Conservation (phyloP, 53 echinoderm and acorn worm genomes). For the Stichopus horrens region DNA sequence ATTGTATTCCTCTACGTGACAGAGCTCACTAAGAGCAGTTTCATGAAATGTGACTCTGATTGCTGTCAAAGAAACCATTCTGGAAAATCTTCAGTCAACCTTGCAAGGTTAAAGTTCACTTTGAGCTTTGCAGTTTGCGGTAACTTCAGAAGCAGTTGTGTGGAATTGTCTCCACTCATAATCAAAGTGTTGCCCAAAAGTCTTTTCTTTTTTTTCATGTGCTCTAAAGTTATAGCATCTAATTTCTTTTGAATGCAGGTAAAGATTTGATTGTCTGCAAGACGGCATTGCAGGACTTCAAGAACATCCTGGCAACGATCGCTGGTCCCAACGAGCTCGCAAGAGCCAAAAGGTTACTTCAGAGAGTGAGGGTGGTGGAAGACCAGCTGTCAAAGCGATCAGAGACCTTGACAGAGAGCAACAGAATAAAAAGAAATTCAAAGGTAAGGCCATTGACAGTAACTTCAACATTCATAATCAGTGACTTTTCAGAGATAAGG, state of each 20-base stretch:
- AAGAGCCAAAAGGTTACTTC: slow-evolving; percentile 67
- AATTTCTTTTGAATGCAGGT: slow-evolving; percentile 35
- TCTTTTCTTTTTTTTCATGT: not conserved
- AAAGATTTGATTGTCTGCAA: slow-evolving; percentile 77
- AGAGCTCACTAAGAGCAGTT: too few species aligned
- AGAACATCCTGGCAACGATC: slow-evolving; percentile 73
- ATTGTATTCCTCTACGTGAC: too few species aligned
- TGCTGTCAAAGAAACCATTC: too few species aligned
- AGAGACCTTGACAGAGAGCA: slow-evolving; percentile 57
- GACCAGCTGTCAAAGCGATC: slow-evolving; percentile 79
- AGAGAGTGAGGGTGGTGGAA: slow-evolving; percentile 60
- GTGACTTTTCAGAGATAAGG: not conserved
- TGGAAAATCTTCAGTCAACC: slow-evolving; percentile 62
- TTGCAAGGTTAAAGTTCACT: slow-evolving; percentile 21
- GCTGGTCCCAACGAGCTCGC: slow-evolving; percentile 70
- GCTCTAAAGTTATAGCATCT: not conserved
- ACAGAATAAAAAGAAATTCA: slow-evolving; percentile 74
- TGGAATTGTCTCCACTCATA: too few species aligned
- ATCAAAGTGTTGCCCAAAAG: too few species aligned
- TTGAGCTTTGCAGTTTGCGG: slow-evolving; percentile 48
- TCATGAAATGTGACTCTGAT: too few species aligned
- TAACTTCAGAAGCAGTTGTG: slow-evolving; percentile 55
- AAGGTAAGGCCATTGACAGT: slow-evolving; percentile 50
- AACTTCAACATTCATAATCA: not conserved
- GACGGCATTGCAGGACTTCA: slow-evolving; percentile 74